Percentiles rank a stretch among this genome's conserved stretches.
phyloP scores from a whole-genome alignment of 2,113 vertebrate species.

The Monarcha castaneiventris region DNA sequence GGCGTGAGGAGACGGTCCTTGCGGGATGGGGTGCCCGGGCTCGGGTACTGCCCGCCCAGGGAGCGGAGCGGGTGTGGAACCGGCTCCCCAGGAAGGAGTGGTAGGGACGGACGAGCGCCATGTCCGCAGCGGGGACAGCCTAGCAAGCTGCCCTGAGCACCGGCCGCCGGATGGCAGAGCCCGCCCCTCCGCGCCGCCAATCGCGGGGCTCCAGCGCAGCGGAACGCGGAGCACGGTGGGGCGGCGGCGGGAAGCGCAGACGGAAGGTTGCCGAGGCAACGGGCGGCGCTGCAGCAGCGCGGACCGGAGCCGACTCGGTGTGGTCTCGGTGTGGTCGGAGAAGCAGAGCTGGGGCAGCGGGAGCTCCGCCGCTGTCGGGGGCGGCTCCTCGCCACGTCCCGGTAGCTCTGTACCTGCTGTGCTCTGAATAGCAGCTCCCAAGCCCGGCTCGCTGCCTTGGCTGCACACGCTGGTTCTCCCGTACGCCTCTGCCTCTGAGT shows the following conservation, averaged over 20 bases:
- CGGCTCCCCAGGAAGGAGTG: neutral
- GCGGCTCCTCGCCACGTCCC: neutral
- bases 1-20: neutral
- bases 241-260: neutral
- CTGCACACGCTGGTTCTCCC: neutral
- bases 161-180: neutral
- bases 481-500: neutral
- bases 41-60: neutral
- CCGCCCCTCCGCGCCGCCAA: conserved; percentile 19
- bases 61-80: too few species aligned
- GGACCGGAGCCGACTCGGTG: neutral
- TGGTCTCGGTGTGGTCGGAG: neutral
- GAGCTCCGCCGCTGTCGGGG: neutral
- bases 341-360: neutral
- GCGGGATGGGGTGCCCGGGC: neutral
- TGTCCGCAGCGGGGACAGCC: too few species aligned
- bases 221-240: conserved; percentile 47
- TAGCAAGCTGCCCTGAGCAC: neutral
- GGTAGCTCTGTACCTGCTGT: neutral
- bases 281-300: neutral
- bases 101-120: neutral
- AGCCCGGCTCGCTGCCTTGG: too few species aligned
- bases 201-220: conserved; percentile 57
- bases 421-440: neutral
- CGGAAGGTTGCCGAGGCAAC: neutral